Conservation (phyloP, 2,113 vertebrate species). For the Geococcyx californianus region DNA sequence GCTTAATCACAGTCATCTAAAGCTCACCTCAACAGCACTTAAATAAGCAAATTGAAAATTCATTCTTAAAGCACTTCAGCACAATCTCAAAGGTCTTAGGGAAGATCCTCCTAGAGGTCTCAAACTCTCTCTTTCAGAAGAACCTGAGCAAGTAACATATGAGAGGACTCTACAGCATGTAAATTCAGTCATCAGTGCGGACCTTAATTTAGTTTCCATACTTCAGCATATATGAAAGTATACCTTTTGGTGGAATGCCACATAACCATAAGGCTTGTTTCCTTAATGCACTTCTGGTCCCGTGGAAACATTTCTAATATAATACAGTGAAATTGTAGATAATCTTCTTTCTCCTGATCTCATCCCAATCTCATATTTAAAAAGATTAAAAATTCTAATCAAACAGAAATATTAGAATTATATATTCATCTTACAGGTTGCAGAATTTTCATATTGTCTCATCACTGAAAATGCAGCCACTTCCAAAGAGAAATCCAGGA, state of each 20-base stretch:
- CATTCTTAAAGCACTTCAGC: not conserved
- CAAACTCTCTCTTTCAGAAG: not conserved
- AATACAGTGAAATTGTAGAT: not conserved
- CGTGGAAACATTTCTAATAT: not conserved
- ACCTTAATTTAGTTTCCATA: not conserved
- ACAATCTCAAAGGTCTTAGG: not conserved
- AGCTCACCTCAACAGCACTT: not conserved
- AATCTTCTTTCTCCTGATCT: not conserved
- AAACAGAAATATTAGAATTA: not conserved
- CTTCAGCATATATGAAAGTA: not conserved
- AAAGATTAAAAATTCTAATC: not conserved
- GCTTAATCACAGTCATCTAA: not conserved
- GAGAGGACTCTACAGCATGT: not conserved
- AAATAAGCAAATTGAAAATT: not conserved
- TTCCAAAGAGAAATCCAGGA: not conserved
- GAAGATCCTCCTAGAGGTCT: not conserved
- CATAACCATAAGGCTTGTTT: not conserved
- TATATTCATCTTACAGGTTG: not conserved
- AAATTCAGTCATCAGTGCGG: rapidly evolving
- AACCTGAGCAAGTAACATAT: not conserved
- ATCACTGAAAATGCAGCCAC: not conserved
- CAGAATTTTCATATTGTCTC: not conserved
- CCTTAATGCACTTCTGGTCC: not conserved
- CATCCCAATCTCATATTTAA: not conserved
- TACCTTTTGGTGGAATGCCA: not conserved